phyloP scores from a whole-genome alignment of 2,888 invertebrate species.

The Hyalella azteca region DNA sequence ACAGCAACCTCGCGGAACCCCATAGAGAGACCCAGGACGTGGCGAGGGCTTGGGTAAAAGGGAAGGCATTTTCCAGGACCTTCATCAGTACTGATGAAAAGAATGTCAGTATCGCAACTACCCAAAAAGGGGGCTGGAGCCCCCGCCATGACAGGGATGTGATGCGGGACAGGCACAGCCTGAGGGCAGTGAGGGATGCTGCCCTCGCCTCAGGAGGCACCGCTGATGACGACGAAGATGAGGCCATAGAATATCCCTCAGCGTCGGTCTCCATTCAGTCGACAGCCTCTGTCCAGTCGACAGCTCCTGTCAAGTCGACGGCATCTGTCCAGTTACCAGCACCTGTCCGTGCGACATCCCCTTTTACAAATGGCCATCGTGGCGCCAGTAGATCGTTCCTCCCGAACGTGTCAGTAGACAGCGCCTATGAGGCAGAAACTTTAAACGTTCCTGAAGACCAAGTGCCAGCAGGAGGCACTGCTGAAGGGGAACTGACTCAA shows the following conservation, averaged over 20 bases:
- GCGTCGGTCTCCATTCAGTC: background rate
- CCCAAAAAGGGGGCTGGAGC: no score
- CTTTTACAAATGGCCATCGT: background rate
- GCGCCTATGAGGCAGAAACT: constrained; percentile 14
- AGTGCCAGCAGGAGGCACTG: background rate
- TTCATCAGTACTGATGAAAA: background rate
- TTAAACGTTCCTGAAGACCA: background rate
- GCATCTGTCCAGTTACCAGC: background rate
- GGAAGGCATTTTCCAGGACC: background rate
- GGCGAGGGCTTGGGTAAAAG: background rate
- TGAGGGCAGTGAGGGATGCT: background rate
- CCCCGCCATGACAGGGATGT: background rate
- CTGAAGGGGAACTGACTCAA: background rate
- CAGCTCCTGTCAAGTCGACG: background rate
- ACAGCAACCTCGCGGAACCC: background rate
- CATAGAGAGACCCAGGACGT: background rate
- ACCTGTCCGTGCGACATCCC: background rate
- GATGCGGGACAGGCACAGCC: constrained; percentile 11
- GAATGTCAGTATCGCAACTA: background rate
- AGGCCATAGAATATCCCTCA: background rate
- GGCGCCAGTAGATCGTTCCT: background rate
- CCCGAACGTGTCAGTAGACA: background rate
- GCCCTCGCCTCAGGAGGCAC: background rate
- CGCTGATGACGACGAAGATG: background rate
- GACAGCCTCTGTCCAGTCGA: background rate